phyloP scores from a whole-genome alignment of 1,140 invertebrate species.

The Penaeus japonicus region DNA sequence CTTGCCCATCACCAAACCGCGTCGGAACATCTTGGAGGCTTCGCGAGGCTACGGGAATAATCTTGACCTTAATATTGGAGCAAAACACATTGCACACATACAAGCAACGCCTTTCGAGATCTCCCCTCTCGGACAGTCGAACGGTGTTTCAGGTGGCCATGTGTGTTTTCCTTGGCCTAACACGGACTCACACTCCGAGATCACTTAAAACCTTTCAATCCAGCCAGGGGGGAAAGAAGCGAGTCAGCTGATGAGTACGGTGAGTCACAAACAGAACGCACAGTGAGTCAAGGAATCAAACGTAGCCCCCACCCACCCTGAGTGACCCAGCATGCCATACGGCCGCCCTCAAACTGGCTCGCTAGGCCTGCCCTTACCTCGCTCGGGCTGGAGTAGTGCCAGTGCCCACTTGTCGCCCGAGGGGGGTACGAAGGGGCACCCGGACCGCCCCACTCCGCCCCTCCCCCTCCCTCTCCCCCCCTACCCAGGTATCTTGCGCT shows the following conservation, averaged over 20 bases:
- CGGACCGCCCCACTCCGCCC: background rate
- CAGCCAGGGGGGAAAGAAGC: too few relatives aligned
- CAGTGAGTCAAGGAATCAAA: too few relatives aligned
- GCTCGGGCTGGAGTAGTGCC: background rate
- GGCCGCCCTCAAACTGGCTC: slow-evolving; percentile 18
- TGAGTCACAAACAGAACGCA: too few relatives aligned
- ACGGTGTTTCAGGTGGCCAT: too few relatives aligned
- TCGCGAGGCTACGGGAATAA: background rate
- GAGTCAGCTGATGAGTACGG: too few relatives aligned
- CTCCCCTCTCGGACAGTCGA: too few relatives aligned
- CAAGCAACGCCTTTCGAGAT: too few relatives aligned
- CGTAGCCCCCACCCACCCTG: background rate
- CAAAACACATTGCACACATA: too few relatives aligned
- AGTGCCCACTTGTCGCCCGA: background rate
- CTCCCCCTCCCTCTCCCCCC: slow-evolving; percentile 17
- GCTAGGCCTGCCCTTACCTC: slow-evolving; percentile 24
- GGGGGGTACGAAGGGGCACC: background rate
- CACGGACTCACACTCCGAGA: too few relatives aligned
- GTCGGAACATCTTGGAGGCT: slow-evolving; percentile 24
- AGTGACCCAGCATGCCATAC: background rate
- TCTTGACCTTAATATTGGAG: too few relatives aligned
- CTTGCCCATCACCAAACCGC: slow-evolving; percentile 17
- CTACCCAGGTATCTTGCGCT: background rate
- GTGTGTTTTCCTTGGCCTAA: too few relatives aligned
- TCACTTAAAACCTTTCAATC: too few relatives aligned